Conservation (phyloP, 2,113 vertebrate genomes). For the Morone chrysops region DNA sequence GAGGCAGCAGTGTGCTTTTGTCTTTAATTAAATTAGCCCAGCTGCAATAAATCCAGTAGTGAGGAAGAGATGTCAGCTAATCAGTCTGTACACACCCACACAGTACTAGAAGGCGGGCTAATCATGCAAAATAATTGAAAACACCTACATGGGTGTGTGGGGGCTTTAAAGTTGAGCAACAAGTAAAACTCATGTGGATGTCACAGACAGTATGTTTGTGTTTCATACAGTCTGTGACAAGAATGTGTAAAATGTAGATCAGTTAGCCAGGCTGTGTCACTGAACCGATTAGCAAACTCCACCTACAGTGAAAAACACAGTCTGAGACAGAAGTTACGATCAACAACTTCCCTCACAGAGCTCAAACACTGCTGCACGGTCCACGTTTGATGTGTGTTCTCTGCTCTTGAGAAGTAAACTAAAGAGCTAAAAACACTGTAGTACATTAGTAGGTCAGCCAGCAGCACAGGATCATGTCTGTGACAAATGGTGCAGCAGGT, state of each 20-base stretch:
- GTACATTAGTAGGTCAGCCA: conserved; percentile 22
- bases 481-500: conserved; percentile 63
- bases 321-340: neutral
- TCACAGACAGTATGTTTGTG: neutral
- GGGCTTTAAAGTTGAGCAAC: neutral
- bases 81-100: neutral
- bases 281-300: conserved; percentile 4
- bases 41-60: neutral
- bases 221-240: neutral
- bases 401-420: neutral
- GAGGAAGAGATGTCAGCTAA: neutral
- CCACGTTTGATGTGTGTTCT: too few relatives aligned
- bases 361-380: too few relatives aligned
- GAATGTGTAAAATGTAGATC: conserved; percentile 74
- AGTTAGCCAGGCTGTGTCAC: neutral
- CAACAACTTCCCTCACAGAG: neutral
- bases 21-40: too few relatives aligned
- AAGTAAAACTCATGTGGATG: neutral
- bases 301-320: neutral
- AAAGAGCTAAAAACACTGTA: neutral
- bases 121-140: neutral
- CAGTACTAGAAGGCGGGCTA: neutral
- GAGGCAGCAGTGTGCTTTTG: too few relatives aligned
- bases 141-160: neutral
- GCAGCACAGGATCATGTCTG: conserved; percentile 1